Evolutionary conservation across 2,113 vertebrate species (phyloP).

Genomic region (Morphnarchus princeps): DNA sequence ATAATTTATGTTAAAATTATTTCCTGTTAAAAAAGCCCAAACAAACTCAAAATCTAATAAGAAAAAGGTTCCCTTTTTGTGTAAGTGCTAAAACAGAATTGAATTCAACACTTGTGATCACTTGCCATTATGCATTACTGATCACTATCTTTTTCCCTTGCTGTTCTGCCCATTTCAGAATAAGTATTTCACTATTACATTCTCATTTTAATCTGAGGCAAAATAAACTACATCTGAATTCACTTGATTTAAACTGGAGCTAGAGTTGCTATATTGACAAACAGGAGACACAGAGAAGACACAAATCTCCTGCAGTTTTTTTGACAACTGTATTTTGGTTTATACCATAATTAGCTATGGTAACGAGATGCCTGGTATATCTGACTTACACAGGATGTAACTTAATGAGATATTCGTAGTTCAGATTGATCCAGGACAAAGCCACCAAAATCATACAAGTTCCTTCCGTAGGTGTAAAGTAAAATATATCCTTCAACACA

Average conservation of each 20-base stretch:
- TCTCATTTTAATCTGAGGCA: neutral
- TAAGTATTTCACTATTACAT: neutral
- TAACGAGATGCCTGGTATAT: neutral
- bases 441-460: neutral
- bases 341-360: neutral
- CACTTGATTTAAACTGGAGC: conserved; percentile 1
- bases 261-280: neutral
- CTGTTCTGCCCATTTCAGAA: neutral
- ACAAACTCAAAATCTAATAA: conserved; percentile 37
- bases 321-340: neutral
- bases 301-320: neutral
- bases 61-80: conserved; percentile 9
- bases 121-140: conserved; percentile 49
- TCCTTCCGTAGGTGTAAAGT: neutral
- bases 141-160: conserved; percentile 6
- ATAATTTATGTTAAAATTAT: conserved; percentile 69
- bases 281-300: neutral
- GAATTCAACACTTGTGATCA: conserved; percentile 56
- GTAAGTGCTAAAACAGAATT: conserved; percentile 63
- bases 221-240: neutral
- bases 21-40: conserved; percentile 56
- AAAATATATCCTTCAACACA: neutral
- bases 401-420: neutral
- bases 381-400: neutral
- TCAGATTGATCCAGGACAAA: neutral